These are phyloP conservation scores for Podarcis cretensis DNA, from an alignment of 2,113 vertebrate genomes.

Conservation along the genomic window DNA sequence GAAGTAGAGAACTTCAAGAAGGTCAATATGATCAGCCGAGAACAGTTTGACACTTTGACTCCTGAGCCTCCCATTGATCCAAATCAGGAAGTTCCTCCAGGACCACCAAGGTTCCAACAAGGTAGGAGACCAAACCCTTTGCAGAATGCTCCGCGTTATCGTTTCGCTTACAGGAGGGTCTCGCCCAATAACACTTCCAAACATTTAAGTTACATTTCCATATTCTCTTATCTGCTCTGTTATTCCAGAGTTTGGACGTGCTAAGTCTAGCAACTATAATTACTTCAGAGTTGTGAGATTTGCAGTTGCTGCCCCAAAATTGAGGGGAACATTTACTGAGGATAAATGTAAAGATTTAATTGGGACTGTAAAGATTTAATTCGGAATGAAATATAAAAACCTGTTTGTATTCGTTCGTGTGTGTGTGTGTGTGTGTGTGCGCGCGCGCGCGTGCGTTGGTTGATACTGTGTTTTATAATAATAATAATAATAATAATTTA, in stretches of 20 bases:
- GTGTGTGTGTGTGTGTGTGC: too few relatives aligned
- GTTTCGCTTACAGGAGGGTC: not conserved
- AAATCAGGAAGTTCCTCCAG: slow-evolving; percentile 97
- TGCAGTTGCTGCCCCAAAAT: too few relatives aligned
- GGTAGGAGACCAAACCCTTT: slow-evolving; percentile 76
- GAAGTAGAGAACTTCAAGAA: slow-evolving; percentile 99
- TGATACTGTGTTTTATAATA: too few relatives aligned
- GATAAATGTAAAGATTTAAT: too few relatives aligned
- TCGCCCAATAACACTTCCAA: not conserved
- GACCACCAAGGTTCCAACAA: slow-evolving; percentile 91
- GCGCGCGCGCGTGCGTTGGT: too few relatives aligned
- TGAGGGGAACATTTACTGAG: too few relatives aligned
- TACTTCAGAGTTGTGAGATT: too few relatives aligned
- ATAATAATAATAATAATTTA: too few relatives aligned
- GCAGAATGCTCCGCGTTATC: not conserved
- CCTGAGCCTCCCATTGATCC: slow-evolving; percentile 96
- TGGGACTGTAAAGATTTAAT: too few relatives aligned
- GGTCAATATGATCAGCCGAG: slow-evolving; percentile 97
- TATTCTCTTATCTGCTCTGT: not conserved
- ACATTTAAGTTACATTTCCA: not conserved
- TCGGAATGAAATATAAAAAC: too few relatives aligned
- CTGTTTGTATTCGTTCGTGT: too few relatives aligned
- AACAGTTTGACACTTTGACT: slow-evolving; percentile 96
- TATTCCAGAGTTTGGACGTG: not conserved
- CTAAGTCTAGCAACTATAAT: not conserved